phyloP scores from a whole-genome alignment of 2,113 vertebrate species.

The Colaptes auratus region DNA sequence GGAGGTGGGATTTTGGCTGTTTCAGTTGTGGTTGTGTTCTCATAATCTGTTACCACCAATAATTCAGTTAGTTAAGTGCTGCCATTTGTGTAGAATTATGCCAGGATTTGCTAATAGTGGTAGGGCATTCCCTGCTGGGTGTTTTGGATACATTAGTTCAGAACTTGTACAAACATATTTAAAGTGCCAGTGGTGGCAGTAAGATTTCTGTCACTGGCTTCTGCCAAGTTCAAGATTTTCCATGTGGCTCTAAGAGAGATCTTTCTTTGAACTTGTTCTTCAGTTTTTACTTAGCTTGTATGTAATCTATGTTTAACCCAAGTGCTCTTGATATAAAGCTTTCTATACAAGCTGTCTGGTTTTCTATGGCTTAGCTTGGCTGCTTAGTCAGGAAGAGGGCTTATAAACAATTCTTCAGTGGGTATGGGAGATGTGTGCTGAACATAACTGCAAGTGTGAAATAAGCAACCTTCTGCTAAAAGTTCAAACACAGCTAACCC shows the following conservation, averaged over 20 bases:
- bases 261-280: background rate
- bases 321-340: background rate
- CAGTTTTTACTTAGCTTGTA: background rate
- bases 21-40: background rate
- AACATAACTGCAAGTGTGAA: conserved; percentile 22
- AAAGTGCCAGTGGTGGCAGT: background rate
- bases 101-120: background rate
- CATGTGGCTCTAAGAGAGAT: background rate
- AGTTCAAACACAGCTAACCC: conserved; percentile 40
- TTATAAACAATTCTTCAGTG: conserved; percentile 24
- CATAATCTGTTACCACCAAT: background rate
- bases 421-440: background rate
- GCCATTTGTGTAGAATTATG: background rate
- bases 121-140: background rate
- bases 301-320: background rate
- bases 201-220: background rate
- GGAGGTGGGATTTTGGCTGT: background rate
- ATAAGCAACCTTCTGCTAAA: conserved; percentile 13
- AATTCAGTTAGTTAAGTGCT: background rate
- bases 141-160: background rate
- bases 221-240: background rate
- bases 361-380: background rate
- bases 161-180: background rate
- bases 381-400: background rate
- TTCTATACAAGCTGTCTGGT: background rate